Evolutionary conservation across 2,888 invertebrate genomes (phyloP), one percentile per base, ranked within the genome.

Genomic region (Chymomyza fuscimana): DNA sequence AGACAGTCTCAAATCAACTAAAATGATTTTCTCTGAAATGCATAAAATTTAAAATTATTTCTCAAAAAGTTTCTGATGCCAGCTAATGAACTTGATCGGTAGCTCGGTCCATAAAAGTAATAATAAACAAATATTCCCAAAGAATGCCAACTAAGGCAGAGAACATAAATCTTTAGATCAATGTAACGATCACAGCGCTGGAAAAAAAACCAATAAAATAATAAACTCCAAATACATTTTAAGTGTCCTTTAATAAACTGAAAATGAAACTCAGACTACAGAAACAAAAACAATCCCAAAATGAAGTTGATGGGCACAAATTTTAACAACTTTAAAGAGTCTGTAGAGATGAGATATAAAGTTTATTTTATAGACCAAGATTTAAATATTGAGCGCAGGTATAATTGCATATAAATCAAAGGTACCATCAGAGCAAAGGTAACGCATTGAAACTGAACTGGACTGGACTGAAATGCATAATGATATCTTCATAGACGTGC

Each of bases 211-310:
- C 60, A 69, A 65, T 56, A 62, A 54, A 54, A 54, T 46, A 46
- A 46, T 46, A 67, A 54, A 52, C 54, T 19, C 58, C 59, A 65
- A 71, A 69, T 65, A 63, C 62, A 72, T 83, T 83, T 86, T 86
- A 83, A 69, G 81, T 77, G 79, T 87, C 83, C 83, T 83, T 83
- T 83, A 86, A 83, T 83, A 83, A 81, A 83, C 81, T 78, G 19
- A 4, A 56, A 62, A 46, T 22, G 46, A 46, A 29, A 25, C 25
- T 32, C 72, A 32, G 71, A 32, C n/a, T n/a, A n/a, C n/a, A 58
- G 19, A 62, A 54, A 25, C 66, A 63, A 62, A 63, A 71, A 58
- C n/a, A n/a, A 25, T 4, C 32, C 32, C 5, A 32, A 32, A 32
- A 9, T 32, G 9, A 32, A 32, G 32, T 32, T 32, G 32, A 32